Evolutionary conservation across 2,888 invertebrate genomes (phyloP).

Genomic region (Lamproptera curius): DNA sequence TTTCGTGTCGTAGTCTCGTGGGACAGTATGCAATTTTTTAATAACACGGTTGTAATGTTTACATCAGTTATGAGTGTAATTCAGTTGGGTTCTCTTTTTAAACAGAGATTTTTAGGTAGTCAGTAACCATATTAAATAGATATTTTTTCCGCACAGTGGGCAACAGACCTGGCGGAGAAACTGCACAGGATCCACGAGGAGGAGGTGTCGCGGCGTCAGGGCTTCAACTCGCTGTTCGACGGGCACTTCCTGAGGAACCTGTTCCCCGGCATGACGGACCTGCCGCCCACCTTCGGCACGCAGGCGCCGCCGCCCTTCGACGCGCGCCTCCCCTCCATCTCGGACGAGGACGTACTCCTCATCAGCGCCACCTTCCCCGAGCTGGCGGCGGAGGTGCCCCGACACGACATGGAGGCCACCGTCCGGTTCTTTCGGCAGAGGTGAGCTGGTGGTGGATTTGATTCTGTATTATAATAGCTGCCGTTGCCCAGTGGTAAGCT

Average conservation of each 20-base stretch:
- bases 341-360: slow-evolving; percentile 78
- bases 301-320: slow-evolving; percentile 89
- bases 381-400: slow-evolving; percentile 80
- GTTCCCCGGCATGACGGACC: slow-evolving; percentile 94
- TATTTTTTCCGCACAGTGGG: slow-evolving; percentile 84
- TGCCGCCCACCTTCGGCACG: slow-evolving; percentile 90
- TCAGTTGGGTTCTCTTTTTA: no score
- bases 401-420: slow-evolving; percentile 83
- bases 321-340: slow-evolving; percentile 82
- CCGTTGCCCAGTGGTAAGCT: no score
- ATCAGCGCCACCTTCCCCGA: slow-evolving; percentile 83
- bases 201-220: slow-evolving; percentile 87
- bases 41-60: no score
- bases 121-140: no score
- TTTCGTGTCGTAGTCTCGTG: no score
- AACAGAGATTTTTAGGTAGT: no score
- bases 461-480: no score
- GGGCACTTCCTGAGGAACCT: slow-evolving; percentile 90
- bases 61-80: no score
- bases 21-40: no score
- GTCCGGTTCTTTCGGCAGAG: slow-evolving; percentile 85
- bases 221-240: slow-evolving; percentile 87
- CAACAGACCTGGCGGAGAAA: slow-evolving; percentile 87
- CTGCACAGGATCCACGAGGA: slow-evolving; percentile 89
- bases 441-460: no score